phyloP scores from a whole-genome alignment of 2,113 vertebrate species.

The Pluvianellus socialis region DNA sequence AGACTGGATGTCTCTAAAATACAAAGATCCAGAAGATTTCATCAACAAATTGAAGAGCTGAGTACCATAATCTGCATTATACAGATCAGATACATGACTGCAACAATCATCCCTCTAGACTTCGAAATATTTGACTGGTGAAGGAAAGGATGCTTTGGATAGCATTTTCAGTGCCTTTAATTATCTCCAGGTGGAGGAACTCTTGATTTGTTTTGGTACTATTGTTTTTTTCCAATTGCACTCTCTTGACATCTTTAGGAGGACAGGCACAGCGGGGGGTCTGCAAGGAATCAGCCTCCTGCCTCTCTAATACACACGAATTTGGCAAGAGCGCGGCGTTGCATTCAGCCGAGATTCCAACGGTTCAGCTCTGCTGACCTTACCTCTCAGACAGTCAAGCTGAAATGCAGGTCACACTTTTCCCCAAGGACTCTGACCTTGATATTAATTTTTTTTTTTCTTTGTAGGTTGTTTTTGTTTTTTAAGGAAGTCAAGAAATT shows the following conservation, averaged over 20 bases:
- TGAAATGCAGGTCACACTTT: not conserved
- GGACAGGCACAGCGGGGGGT: not conserved
- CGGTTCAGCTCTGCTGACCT: not conserved
- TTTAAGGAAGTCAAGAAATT: not conserved
- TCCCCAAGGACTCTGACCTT: not conserved
- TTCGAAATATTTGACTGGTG: not conserved
- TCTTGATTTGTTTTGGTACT: not conserved
- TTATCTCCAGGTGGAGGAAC: not conserved
- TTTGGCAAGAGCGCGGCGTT: not conserved
- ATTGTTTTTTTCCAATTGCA: not conserved
- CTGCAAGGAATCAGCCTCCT: not conserved
- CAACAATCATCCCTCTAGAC: not conserved
- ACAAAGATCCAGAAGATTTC: not conserved
- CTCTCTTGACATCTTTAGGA: not conserved
- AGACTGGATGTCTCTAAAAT: not conserved
- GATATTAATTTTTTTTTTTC: too few species aligned
- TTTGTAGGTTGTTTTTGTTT: not conserved
- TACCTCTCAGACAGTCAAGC: not conserved
- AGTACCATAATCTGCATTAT: not conserved
- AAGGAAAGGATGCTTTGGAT: not conserved
- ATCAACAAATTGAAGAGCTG: not conserved
- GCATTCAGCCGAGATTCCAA: not conserved
- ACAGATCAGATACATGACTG: not conserved
- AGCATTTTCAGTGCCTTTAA: not conserved
- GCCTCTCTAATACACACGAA: not conserved